These are phyloP conservation scores for Ceratotherium simum DNA, from an alignment of 2,113 vertebrate species.

Conservation along the genomic window DNA sequence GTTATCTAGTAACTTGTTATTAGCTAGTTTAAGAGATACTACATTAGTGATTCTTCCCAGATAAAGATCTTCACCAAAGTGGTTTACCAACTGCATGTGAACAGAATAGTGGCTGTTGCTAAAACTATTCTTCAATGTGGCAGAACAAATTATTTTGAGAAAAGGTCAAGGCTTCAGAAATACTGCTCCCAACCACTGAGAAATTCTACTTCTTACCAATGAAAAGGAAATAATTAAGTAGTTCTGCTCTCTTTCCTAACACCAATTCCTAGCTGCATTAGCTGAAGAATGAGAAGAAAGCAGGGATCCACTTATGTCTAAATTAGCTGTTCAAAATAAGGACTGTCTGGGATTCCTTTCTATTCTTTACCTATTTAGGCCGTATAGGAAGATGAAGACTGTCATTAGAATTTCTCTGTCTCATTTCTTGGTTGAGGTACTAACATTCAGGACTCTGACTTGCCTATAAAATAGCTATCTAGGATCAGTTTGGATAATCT, in stretches of 20 bases:
- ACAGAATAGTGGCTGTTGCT: neutral
- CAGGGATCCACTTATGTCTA: neutral
- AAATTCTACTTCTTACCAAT: neutral
- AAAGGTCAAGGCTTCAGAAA: neutral
- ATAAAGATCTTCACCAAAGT: neutral
- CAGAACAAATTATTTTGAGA: neutral
- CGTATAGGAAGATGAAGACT: neutral
- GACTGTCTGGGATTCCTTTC: neutral
- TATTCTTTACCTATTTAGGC: neutral
- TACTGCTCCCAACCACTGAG: neutral
- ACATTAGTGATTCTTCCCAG: neutral
- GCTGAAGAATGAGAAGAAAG: neutral
- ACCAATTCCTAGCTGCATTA: neutral
- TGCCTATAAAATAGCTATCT: neutral
- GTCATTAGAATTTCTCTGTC: neutral
- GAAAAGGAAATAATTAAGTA: neutral
- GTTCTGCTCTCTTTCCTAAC: neutral
- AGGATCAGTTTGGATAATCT: neutral
- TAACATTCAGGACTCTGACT: neutral
- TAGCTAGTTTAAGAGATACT: neutral
- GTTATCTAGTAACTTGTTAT: neutral
- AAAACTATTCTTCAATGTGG: neutral
- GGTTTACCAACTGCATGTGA: neutral
- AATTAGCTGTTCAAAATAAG: neutral
- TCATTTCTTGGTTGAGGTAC: neutral